Evolutionary conservation across 2,888 invertebrate genomes (phyloP).

Genomic region (Rhingia rostrata): DNA sequence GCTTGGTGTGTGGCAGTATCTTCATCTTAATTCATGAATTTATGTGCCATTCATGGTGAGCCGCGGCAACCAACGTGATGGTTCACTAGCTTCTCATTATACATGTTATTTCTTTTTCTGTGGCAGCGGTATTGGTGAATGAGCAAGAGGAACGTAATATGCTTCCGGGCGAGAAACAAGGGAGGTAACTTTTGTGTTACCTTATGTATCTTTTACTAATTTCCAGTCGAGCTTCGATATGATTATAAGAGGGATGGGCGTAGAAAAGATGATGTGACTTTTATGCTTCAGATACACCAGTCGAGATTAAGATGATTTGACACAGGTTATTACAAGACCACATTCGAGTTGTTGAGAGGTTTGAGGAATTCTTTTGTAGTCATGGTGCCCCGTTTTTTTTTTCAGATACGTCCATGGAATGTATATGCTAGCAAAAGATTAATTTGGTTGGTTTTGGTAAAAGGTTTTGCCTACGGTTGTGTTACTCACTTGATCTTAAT

Average conservation of each 20-base stretch:
- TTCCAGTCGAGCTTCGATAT: constrained; percentile 51
- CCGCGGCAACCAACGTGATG: constrained; percentile 54
- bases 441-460: background rate
- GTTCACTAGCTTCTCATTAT: constrained; percentile 44
- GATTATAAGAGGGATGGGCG: constrained; percentile 60
- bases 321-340: constrained; percentile 54
- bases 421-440: constrained; percentile 24
- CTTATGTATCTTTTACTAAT: constrained; percentile 21
- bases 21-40: constrained; percentile 73
- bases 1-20: constrained; percentile 77
- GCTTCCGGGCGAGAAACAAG: constrained; percentile 69
- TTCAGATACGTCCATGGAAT: background rate
- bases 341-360: constrained; percentile 32
- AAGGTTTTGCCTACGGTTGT: background rate
- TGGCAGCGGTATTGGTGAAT: constrained; percentile 10
- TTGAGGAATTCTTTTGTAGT: constrained; percentile 37
- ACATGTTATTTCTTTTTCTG: constrained; percentile 8
- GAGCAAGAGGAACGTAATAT: constrained; percentile 54
- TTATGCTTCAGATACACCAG: constrained; percentile 62
- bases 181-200: constrained; percentile 26
- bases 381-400: constrained; percentile 21
- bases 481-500: constrained; percentile 44
- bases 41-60: constrained; percentile 70
- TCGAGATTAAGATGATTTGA: constrained; percentile 63
- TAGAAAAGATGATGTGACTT: constrained; percentile 60